Base-by-base conservation (phyloP, 2,113 vertebrate species). In the Semnornis frantzii region DNA sequence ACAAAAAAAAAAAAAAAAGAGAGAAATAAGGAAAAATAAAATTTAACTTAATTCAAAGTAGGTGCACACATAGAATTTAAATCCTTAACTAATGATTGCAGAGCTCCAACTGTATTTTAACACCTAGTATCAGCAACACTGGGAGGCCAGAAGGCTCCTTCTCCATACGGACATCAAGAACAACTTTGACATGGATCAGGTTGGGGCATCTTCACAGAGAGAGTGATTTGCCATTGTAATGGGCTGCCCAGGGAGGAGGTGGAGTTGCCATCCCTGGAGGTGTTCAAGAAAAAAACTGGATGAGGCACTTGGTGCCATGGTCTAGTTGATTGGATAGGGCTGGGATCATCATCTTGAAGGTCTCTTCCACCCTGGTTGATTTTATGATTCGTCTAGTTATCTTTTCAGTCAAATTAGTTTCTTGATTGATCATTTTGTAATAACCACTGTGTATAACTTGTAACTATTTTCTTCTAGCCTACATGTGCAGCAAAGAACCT, bases 361-460 rank as follows among this genome's bases (percentile, higher is more conserved):
- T 39, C 37, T 39, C 37, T 39, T 39, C 37, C 37, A 39, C 37
- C 37, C 10, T 39, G 37, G 37, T 39, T 39, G 37, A 39, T 39
- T 39, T 10, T 39, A 39, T 39, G 37, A 39, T 39, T 39, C 59
- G 48, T 28, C 3, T n/a, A 77, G 20, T 16, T 75, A 10, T 2
- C 50, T 39, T 11, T 3, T 65, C 8, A 62, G 25, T 65, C 39
- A 74, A 79, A 30, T 8, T 0, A 70, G 3, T 27, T 81, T 60
- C 12, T 3, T 58, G 18, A n/a, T 1, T 21, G 4, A 27, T 6
- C 3, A 1, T 66, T n/a, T 72, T 3, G 0, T 16, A 93, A 59
- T 19, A 59, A 60, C 37, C 7, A 87, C 20, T 55, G 44, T 62
- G 12, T 15, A 4, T 21, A 48, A 71, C 14, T 16, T 68, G 27